A percentile compares a stretch with the other conserved stretches of the same genome.
Conservation (phyloP, 2,113 vertebrate species). For the Oncorhynchus clarkii region DNA sequence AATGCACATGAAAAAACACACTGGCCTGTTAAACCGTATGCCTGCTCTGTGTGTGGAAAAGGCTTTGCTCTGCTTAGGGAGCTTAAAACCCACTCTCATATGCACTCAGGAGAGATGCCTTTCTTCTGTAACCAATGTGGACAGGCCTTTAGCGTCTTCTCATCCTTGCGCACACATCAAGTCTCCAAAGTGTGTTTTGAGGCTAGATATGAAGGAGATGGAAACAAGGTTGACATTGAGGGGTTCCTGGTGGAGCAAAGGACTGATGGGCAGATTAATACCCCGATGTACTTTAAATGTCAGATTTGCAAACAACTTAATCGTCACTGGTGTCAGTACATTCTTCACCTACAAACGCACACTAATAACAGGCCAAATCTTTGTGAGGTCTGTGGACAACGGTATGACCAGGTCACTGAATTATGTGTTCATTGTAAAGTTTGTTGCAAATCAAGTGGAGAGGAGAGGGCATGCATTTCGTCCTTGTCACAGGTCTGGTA, state of each 20-base stretch:
- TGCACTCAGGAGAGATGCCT: constrained; percentile 43
- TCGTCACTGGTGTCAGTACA: constrained; percentile 66
- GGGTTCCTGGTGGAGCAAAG: constrained; percentile 32
- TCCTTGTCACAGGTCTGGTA: constrained; percentile 27
- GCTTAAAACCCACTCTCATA: constrained; percentile 42
- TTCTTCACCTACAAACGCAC: constrained; percentile 71
- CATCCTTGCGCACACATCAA: constrained; percentile 30
- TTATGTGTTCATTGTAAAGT: constrained; percentile 67
- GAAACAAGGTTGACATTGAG: background rate
- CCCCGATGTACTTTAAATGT: constrained; percentile 57
- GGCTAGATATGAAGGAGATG: background rate
- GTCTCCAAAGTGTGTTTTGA: constrained; percentile 32
- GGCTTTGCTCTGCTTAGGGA: constrained; percentile 30
- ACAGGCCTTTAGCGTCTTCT: constrained; percentile 23
- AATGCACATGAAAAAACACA: constrained; percentile 40
- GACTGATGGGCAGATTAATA: constrained; percentile 35
- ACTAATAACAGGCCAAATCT: constrained; percentile 64
- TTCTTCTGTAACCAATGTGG: constrained; percentile 41
- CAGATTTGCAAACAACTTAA: constrained; percentile 68
- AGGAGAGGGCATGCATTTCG: constrained; percentile 26
- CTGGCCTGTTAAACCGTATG: constrained; percentile 50
- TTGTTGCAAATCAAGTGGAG: constrained; percentile 59
- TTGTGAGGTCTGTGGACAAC: constrained; percentile 72
- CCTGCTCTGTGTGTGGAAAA: constrained; percentile 47
- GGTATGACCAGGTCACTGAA: constrained; percentile 70